Percentiles rank a stretch among this genome's conserved stretches.
Conservation (phyloP, 1,140 invertebrate species). For the Mylabris phalerata region DNA sequence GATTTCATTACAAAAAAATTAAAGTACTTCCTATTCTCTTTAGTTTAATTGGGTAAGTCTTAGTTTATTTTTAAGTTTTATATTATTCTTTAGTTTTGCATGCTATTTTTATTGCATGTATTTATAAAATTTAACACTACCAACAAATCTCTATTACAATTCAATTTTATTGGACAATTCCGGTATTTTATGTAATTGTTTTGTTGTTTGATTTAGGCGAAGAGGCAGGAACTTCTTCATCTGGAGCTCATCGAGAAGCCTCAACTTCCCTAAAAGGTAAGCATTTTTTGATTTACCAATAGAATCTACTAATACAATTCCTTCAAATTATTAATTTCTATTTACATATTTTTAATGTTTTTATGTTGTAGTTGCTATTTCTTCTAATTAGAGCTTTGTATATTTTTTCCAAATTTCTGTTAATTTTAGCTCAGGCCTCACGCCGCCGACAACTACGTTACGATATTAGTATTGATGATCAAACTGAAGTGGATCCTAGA, state of each 20-base stretch:
- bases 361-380: conserved; percentile 8
- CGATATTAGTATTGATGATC: conserved; percentile 50
- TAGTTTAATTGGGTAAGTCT: conserved; percentile 7
- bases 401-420: no score
- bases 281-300: background rate
- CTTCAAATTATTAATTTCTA: conserved; percentile 1
- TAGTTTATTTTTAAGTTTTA: background rate
- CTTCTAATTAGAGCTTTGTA: background rate
- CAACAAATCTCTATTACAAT: background rate
- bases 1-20: no score
- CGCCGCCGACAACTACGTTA: conserved; percentile 43
- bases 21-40: background rate
- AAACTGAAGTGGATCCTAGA: conserved; percentile 47
- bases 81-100: conserved; percentile 17
- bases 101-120: conserved; percentile 18
- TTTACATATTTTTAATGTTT: conserved; percentile 8
- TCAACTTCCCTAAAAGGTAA: conserved; percentile 4
- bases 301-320: no score
- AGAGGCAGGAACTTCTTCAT: conserved; percentile 3
- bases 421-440: conserved; percentile 30
- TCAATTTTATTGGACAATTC: no score
- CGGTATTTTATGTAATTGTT: background rate
- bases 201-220: conserved; percentile 17
- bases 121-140: background rate
- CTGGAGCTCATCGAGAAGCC: background rate